Evolutionary conservation across 92 coral and sea anemone species (phyloP).

Genomic region (Micromussa lordhowensis): DNA sequence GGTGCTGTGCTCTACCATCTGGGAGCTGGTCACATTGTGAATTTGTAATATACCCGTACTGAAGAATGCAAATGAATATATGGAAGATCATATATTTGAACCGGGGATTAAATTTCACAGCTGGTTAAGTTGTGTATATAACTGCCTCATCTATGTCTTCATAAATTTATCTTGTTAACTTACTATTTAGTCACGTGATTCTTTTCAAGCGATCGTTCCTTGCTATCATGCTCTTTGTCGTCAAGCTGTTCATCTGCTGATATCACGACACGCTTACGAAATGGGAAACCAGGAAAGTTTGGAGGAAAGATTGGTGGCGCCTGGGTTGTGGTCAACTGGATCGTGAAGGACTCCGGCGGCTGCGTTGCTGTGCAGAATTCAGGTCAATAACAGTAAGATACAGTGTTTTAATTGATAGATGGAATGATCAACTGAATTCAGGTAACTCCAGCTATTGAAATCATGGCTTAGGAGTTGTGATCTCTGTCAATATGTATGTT

Average conservation of each 20-base stretch:
- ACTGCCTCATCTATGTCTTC: no score
- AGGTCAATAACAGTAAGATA: no score
- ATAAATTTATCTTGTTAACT: not conserved
- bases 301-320: constrained; percentile 6
- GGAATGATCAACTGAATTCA: not conserved
- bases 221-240: not conserved
- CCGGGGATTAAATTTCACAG: no score
- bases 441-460: no score
- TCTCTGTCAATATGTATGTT: no score
- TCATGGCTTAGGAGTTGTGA: no score
- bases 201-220: not conserved
- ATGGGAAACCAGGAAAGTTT: constrained; percentile 4
- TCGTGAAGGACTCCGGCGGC: not conserved
- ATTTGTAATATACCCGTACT: no score
- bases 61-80: no score
- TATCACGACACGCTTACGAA: not conserved
- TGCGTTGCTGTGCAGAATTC: not conserved
- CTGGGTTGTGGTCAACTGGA: not conserved
- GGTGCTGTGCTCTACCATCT: no score
- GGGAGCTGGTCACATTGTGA: no score
- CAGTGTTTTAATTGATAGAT: not conserved
- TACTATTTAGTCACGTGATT: not conserved
- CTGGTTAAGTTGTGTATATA: no score
- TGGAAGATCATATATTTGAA: no score
- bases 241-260: not conserved